phyloP scores from a whole-genome alignment of 2,888 invertebrate genomes.

The Athripsodes cinereus region DNA sequence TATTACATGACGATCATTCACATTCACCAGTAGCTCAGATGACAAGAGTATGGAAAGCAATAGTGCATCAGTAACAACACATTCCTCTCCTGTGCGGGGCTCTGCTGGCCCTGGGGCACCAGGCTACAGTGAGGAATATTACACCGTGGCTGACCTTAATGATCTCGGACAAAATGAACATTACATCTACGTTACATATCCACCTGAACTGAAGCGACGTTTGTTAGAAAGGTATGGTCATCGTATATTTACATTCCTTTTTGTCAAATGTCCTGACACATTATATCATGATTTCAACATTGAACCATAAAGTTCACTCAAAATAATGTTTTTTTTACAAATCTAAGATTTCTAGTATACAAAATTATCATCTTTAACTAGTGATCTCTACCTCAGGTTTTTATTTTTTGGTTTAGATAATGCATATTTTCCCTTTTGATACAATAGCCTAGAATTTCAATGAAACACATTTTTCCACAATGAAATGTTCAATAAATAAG shows the following conservation, averaged over 20 bases:
- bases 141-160: slow-evolving; percentile 43
- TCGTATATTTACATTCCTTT: slow-evolving; percentile 36
- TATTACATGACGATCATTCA: too few relatives aligned
- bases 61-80: slow-evolving; percentile 60
- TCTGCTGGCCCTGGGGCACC: slow-evolving; percentile 41
- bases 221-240: slow-evolving; percentile 69
- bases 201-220: slow-evolving; percentile 77
- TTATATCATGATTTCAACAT: slow-evolving; percentile 4
- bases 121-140: slow-evolving; percentile 38
- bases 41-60: slow-evolving; percentile 64
- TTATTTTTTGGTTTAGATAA: too few relatives aligned
- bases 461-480: too few relatives aligned
- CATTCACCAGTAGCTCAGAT: slow-evolving; percentile 60
- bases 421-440: too few relatives aligned
- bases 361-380: too few relatives aligned
- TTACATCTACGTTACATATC: slow-evolving; percentile 84
- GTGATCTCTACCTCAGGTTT: too few relatives aligned
- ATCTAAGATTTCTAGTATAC: too few relatives aligned
- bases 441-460: too few relatives aligned
- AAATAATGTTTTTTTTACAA: too few relatives aligned
- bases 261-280: slow-evolving; percentile 24
- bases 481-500: too few relatives aligned
- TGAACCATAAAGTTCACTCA: not conserved
- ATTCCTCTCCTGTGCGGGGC: slow-evolving; percentile 58
- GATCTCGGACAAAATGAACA: slow-evolving; percentile 62